These are phyloP conservation scores for Malurus leucopterus DNA, from an alignment of 2,797 vertebrate genomes.

Conservation along the genomic window DNA sequence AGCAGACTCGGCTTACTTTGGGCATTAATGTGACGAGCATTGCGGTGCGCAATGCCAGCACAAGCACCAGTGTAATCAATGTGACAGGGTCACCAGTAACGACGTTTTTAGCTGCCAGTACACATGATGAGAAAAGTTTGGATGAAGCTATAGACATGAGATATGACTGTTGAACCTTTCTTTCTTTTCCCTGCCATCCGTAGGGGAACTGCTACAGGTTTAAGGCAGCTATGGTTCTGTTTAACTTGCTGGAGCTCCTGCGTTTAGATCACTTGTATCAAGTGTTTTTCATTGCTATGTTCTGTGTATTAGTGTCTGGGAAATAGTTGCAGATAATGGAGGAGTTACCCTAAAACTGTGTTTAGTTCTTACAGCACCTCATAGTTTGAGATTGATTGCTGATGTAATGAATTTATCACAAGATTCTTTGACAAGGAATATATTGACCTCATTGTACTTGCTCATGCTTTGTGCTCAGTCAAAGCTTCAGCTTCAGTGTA, in stretches of 20 bases:
- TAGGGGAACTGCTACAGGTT: constrained; percentile 81
- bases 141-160: constrained; percentile 97
- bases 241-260: constrained; percentile 86
- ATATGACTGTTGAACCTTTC: constrained; percentile 91
- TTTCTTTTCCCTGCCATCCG: constrained; percentile 71
- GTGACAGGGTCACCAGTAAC: constrained; percentile 85
- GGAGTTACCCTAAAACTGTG: constrained; percentile 81
- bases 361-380: constrained; percentile 81
- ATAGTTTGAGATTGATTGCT: constrained; percentile 80
- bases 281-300: constrained; percentile 86
- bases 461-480: constrained; percentile 86
- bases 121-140: constrained; percentile 90
- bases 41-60: constrained; percentile 85
- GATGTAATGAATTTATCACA: constrained; percentile 87
- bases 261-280: constrained; percentile 90
- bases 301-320: constrained; percentile 85
- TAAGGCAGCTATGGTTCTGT: constrained; percentile 93
- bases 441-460: constrained; percentile 84
- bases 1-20: constrained; percentile 97
- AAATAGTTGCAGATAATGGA: constrained; percentile 82
- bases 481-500: constrained; percentile 72
- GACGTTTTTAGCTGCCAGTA: constrained; percentile 88
- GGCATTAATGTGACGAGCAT: constrained; percentile 99
- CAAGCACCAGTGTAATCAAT: constrained; percentile 89
- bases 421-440: constrained; percentile 85